Conservation (phyloP, 2,113 vertebrate species). For the Nothocercus julius region DNA sequence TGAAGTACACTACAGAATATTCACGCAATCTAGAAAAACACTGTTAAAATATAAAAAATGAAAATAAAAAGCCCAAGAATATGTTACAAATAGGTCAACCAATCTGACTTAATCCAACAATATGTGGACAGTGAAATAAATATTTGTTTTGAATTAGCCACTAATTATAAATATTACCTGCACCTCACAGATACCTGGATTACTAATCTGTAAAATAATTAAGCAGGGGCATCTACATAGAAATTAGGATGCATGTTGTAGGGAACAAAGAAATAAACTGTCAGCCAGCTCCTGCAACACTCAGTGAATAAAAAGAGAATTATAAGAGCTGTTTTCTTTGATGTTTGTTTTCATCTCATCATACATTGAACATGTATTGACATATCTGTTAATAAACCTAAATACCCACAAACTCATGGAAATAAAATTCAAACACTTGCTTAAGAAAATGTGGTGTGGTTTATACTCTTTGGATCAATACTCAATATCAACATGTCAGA, state of each 20-base stretch:
- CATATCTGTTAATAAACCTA: not conserved
- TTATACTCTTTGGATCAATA: not conserved
- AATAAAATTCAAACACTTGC: not conserved
- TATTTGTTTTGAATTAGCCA: constrained; percentile 39
- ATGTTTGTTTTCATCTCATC: not conserved
- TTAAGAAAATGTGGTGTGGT: not conserved
- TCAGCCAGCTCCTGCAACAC: not conserved
- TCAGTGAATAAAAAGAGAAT: not conserved
- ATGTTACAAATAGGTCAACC: not conserved
- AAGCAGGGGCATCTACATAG: not conserved
- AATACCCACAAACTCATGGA: not conserved
- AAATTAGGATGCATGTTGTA: not conserved
- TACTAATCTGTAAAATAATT: constrained; percentile 44
- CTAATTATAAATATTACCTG: constrained; percentile 42
- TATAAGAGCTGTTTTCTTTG: not conserved
- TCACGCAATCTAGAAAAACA: not conserved
- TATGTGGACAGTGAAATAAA: constrained; percentile 24
- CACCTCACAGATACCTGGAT: not conserved
- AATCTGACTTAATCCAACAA: not conserved
- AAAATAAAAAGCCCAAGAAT: not conserved
- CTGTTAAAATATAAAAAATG: not conserved
- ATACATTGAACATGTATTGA: not conserved
- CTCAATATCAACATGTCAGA: not conserved
- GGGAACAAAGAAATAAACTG: not conserved
- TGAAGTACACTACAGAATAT: not conserved